These are phyloP conservation scores for Dione juno DNA, from an alignment of 2,888 invertebrate species.

Conservation along the genomic window DNA sequence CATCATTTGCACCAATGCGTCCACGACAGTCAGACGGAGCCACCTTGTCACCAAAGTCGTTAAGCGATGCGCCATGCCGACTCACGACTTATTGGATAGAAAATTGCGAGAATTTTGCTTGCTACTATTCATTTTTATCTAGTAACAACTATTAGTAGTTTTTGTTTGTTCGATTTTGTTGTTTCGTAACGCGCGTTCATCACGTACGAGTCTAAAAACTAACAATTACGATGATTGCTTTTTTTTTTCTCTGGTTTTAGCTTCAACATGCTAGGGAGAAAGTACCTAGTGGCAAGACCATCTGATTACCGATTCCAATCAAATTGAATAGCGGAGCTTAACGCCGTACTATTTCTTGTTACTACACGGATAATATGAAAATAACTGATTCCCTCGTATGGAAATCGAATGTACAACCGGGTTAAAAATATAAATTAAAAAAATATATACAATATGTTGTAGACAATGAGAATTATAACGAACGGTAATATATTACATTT, in stretches of 20 bases:
- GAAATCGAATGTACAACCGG: too few relatives aligned
- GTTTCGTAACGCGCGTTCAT: conserved; percentile 9
- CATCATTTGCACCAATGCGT: conserved; percentile 22
- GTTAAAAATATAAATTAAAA: too few relatives aligned
- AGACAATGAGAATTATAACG: too few relatives aligned
- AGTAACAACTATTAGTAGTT: not conserved
- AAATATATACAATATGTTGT: too few relatives aligned
- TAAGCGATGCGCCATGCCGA: conserved; percentile 46
- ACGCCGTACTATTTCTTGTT: too few relatives aligned
- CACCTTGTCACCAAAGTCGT: conserved; percentile 54
- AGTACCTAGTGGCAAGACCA: too few relatives aligned
- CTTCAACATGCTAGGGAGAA: too few relatives aligned
- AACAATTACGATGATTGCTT: not conserved
- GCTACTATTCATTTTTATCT: conserved; percentile 29
- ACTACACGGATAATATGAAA: too few relatives aligned
- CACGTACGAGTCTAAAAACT: conserved; percentile 2
- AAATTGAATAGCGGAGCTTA: too few relatives aligned
- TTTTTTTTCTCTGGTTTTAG: not conserved
- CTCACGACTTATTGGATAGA: conserved; percentile 62
- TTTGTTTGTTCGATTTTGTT: not conserved
- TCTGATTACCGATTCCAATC: too few relatives aligned
- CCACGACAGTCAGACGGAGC: conserved; percentile 43
- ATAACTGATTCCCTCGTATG: too few relatives aligned
- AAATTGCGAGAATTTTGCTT: conserved; percentile 46
- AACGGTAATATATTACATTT: too few relatives aligned